Conservation (phyloP, 37 sponge, comb jelly and placozoan species). For the Halisarca cf. caerulea region DNA sequence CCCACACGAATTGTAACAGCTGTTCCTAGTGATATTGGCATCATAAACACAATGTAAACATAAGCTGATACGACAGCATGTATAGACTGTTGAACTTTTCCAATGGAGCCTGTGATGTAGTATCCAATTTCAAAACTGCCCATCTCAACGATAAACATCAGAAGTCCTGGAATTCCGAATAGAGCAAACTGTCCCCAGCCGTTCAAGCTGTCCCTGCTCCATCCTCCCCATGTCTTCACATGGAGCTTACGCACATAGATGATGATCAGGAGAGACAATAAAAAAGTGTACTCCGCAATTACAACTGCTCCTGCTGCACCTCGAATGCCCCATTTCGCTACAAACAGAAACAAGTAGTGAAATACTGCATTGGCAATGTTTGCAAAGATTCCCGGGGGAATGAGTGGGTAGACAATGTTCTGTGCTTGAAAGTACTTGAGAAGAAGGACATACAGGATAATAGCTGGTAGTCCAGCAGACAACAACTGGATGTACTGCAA, state of each 20-base stretch:
- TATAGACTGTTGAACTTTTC: conserved; percentile 26
- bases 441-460: conserved; percentile 27
- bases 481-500: background rate
- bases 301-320: conserved; percentile 28
- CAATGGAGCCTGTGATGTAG: conserved; percentile 45
- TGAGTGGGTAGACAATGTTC: conserved; percentile 57
- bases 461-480: background rate
- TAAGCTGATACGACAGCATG: conserved; percentile 31
- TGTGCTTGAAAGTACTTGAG: conserved; percentile 69
- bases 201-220: conserved; percentile 61
- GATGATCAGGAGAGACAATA: conserved; percentile 29
- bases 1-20: conserved; percentile 55
- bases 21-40: conserved; percentile 17
- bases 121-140: conserved; percentile 45
- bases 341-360: conserved; percentile 42
- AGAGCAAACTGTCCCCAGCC: conserved; percentile 53
- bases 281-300: background rate
- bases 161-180: conserved; percentile 52
- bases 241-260: conserved; percentile 42
- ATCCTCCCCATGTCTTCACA: conserved; percentile 65
- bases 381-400: background rate
- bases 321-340: conserved; percentile 25
- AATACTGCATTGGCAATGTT: conserved; percentile 28
- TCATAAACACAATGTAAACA: conserved; percentile 35
- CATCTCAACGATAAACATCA: conserved; percentile 46